Evolutionary conservation across 2,797 vertebrate species (phyloP), one percentile per base, ranked within the genome.

Genomic region (Rachycentron canadum): DNA sequence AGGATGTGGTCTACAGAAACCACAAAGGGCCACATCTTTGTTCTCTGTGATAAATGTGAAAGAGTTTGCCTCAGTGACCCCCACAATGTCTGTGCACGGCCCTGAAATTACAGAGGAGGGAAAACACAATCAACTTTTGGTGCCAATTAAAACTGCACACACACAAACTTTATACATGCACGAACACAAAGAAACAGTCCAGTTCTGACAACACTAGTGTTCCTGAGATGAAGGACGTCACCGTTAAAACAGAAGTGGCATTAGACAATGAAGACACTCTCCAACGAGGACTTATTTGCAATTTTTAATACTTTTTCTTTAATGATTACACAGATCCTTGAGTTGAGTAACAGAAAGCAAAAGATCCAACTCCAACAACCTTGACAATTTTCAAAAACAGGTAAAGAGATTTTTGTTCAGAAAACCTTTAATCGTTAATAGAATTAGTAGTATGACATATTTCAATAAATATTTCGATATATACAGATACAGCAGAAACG

Each of bases 381-480:
- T 86, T 79, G 82, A 95, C 92, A 94, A 91, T 91, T 88, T 93
- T 94, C 91, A 93, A 93, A 95, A 93, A 94, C 89, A 90, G 89
- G 84, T 92, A 87, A 89, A 89, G 91, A 92, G 89, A 88, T 87
- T 91, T 95, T 95, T 94, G 94, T 95, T 96, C 96, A 97, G 96
- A 97, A 98, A 98, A 97, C 89, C 92, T 97, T 97, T 96, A 96
- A 96, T 97, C 95, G 94, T 95, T 94, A 94, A 97, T 97, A 94
- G 96, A 96, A 96, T 96, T 93, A 93, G 95, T 96, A 96, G 96
- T 96, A 95, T 95, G 95, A 96, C 97, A 97, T 97, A 96, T 93
- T 95, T 98, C 96, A 97, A 96, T 98, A 98, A 98, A 98, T 98
- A 97, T 95, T 95, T 96, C 93, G 94, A 96, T 98, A 97, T 98